Evolutionary conservation across 2,888 invertebrate genomes (phyloP), one percentile per base, ranked within the genome.

Genomic region (Luperina nickerlii): DNA sequence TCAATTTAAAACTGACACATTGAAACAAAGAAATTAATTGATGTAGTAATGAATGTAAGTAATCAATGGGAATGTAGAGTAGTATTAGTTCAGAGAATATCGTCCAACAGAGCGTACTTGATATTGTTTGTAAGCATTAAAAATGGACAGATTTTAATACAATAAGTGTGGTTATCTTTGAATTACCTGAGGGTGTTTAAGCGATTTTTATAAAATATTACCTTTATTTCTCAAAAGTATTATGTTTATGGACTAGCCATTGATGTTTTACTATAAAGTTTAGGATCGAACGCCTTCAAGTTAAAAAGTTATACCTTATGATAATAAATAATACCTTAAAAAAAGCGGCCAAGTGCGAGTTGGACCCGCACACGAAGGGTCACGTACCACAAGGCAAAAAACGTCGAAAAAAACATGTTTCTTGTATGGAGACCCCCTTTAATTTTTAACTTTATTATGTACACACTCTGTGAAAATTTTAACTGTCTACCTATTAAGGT

Each of bases 21-120:
- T 93, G 94, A 94, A 95, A 96, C 96, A 96, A 96, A 96, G 96
- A 96, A 94, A 96, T 96, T 96, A 96, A 96, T 96, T 95, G 96
- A 96, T 95, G 95, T 95, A 93, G 93, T 94, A 96, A 96, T 96
- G 96, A 95, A 93, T 93, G 92, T 92, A 92, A 94, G 92, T 95
- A 95, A 96, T 95, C 95, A 96, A 95, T 95, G 93, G 90, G 73
- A 71, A 76, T 74, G 82, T 81, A 95, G 95, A 89, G 91, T 91
- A 92, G 89, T 68, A 74, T 70, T 6, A 0, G 8, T 51, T 42
- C 74, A 85, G 86, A 93, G 91, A 93, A 86, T 70, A 24, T 13
- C 20, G 6, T 0, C 24, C 18, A 18, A 60, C 2, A 32, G 38
- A 62, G 32, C 2, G 13, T 13, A 13, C 45, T 11, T 45, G 13